These are phyloP conservation scores for Odobenus rosmarus DNA, from an alignment of 2,113 vertebrate genomes.

Conservation along the genomic window DNA sequence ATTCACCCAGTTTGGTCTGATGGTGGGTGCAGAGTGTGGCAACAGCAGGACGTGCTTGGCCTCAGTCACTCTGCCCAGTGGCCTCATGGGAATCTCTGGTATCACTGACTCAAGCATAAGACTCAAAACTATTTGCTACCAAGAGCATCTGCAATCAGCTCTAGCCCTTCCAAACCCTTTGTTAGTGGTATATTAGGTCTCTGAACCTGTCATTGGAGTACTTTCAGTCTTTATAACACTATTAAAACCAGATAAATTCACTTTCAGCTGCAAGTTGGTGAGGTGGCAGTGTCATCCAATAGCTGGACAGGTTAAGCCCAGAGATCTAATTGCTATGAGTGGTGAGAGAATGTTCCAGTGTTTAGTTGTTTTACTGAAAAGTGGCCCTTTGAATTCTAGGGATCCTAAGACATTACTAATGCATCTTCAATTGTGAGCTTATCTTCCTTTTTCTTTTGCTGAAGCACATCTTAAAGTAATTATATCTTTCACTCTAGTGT, in stretches of 20 bases:
- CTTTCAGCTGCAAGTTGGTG: neutral
- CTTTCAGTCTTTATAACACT: neutral
- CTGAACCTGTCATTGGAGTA: neutral
- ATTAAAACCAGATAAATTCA: conserved; percentile 49
- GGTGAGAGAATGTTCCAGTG: neutral
- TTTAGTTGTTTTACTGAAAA: neutral
- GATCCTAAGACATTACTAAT: neutral
- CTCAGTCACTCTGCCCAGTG: neutral
- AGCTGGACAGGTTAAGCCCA: neutral
- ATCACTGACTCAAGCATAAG: neutral
- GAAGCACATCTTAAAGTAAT: neutral
- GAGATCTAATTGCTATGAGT: neutral
- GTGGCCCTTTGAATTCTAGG: conserved; percentile 34
- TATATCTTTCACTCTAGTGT: neutral
- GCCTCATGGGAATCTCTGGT: conserved; percentile 33
- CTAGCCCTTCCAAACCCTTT: neutral
- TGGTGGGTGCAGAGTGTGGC: neutral
- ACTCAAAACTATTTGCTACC: neutral
- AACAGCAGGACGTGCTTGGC: neutral
- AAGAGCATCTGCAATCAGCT: neutral
- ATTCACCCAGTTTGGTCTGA: neutral
- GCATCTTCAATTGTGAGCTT: neutral
- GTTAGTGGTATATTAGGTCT: neutral
- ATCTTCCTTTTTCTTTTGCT: conserved; percentile 1
- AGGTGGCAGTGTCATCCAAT: neutral